Base-by-base conservation (phyloP, 2,888 invertebrate genomes). In the Melitaea athalia region DNA sequence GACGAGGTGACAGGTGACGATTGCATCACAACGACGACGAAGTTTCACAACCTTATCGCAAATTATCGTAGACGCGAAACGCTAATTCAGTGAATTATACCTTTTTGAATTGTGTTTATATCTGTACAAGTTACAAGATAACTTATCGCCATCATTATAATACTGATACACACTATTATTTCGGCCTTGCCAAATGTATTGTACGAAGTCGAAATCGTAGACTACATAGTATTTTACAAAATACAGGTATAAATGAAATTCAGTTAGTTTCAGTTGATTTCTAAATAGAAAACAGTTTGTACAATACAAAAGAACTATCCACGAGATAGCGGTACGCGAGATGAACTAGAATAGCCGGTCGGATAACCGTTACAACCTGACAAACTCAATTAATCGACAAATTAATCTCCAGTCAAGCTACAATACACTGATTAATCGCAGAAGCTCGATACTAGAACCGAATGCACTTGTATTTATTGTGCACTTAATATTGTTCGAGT, bases 321-420 rank as follows among this genome's bases (percentile, higher is more conserved):
- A 73, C 68, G 79, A 80, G 79, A 78, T 89, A 91, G 84, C 91
- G 90, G 90, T 88, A 85, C 82, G 79, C 78, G 70, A 81, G 83
- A 81, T 84, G 85, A 88, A 88, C 89, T 86, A 86, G 91, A 88
- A 87, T 86, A 82, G 86, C 86, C 86, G 86, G 85, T 85, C 82
- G 77, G 76, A 81, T 81, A 79, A 85, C 91, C 89, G 91, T 91
- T 91, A 90, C 77, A 75, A 78, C 75, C 82, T 82, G 84, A 84
- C 83, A 81, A 81, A 81, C 82, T 79, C 83, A 89, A 90, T 88
- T 89, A 90, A 87, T 85, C 71, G 64, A 76, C 74, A 71, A 77
- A 76, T 78, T 80, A 78, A 78, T 77, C 77, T 75, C 67, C 72
- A 76, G 66, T 65, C 53, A 63, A 64, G 57, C 70, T 59, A 72